A percentile compares a stretch with the other conserved stretches of the same genome.
These are phyloP conservation scores for Automeris io DNA, from an alignment of 2,888 invertebrate genomes.

Conservation along the genomic window DNA sequence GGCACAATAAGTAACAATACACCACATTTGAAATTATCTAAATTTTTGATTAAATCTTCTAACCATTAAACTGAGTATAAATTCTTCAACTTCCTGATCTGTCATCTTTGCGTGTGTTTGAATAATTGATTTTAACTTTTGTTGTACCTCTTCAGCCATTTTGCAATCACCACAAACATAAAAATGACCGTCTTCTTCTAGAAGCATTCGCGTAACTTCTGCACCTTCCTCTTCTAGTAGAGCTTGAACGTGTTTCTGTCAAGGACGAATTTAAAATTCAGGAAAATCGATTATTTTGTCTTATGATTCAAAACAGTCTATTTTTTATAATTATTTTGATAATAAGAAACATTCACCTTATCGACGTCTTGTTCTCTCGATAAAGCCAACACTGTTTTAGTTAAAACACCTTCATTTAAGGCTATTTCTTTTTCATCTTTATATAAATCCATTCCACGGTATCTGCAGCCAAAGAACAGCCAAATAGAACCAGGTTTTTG, in stretches of 20 bases:
- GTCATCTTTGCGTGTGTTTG: slow-evolving; percentile 80
- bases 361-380: slow-evolving; percentile 85
- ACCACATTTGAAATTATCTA: not conserved
- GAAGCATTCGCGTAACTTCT: slow-evolving; percentile 84
- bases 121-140: slow-evolving; percentile 88
- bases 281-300: too few relatives aligned
- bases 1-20: not conserved
- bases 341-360: slow-evolving; percentile 77
- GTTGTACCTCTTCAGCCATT: slow-evolving; percentile 97
- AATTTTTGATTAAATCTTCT: slow-evolving; percentile 26
- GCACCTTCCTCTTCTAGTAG: slow-evolving; percentile 86
- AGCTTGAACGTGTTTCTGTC: slow-evolving; percentile 94
- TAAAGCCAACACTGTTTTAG: slow-evolving; percentile 85
- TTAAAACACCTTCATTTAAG: slow-evolving; percentile 80
- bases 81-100: slow-evolving; percentile 87
- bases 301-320: not conserved
- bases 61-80: slow-evolving; percentile 89
- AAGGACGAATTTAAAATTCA: slow-evolving; percentile 4
- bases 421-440: slow-evolving; percentile 86
- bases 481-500: slow-evolving; percentile 75
- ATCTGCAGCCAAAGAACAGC: slow-evolving; percentile 93
- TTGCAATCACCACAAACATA: slow-evolving; percentile 98
- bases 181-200: slow-evolving; percentile 89
- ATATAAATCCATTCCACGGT: slow-evolving; percentile 87
- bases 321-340: not conserved